phyloP scores from a whole-genome alignment of 2,888 invertebrate genomes.

The Deilephila elpenor region DNA sequence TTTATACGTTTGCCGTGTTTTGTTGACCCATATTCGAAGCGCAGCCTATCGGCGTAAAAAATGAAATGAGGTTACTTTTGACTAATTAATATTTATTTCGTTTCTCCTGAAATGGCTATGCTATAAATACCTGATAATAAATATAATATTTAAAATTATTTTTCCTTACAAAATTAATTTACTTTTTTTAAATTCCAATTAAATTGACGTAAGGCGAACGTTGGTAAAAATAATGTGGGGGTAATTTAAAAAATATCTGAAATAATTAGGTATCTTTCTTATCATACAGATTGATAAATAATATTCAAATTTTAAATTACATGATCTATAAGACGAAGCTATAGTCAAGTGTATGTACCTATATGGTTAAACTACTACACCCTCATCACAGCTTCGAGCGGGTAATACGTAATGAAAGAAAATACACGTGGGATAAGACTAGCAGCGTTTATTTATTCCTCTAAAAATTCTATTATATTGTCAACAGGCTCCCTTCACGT shows the following conservation, averaged over 20 bases:
- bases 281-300: too few relatives aligned
- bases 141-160: too few relatives aligned
- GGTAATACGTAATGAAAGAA: constrained; percentile 15
- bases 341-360: not conserved
- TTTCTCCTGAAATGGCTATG: not conserved
- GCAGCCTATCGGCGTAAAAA: constrained; percentile 1
- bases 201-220: too few relatives aligned
- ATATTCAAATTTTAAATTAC: too few relatives aligned
- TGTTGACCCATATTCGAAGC: constrained; percentile 27
- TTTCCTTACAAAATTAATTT: too few relatives aligned
- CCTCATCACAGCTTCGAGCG: not conserved
- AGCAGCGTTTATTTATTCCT: not conserved
- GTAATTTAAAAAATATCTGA: too few relatives aligned
- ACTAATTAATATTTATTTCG: not conserved
- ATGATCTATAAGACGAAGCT: too few relatives aligned
- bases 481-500: constrained; percentile 7
- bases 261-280: too few relatives aligned
- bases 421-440: not conserved
- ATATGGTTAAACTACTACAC: not conserved
- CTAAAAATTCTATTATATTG: constrained; percentile 25
- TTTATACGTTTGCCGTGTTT: constrained; percentile 22
- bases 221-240: too few relatives aligned
- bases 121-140: not conserved
- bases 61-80: not conserved
- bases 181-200: too few relatives aligned